Conservation (phyloP, 2,888 invertebrate species). For the Lepidochrysops patricia region DNA sequence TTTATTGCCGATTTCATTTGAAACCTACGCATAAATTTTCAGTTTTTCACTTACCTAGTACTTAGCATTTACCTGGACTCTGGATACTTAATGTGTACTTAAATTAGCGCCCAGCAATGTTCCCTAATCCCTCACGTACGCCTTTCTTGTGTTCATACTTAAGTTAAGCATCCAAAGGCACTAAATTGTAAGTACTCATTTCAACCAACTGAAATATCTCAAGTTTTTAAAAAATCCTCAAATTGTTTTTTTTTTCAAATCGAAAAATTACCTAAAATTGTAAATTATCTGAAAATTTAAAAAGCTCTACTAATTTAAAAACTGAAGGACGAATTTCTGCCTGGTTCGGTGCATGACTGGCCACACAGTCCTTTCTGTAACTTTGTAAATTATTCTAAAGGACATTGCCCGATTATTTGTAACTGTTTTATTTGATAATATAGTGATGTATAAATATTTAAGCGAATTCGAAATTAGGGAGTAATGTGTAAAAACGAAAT, state of each 20-base stretch:
- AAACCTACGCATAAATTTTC: neutral
- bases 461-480: conserved; percentile 5
- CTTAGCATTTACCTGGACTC: conserved; percentile 5
- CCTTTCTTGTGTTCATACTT: neutral
- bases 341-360: too few relatives aligned
- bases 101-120: neutral
- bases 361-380: neutral
- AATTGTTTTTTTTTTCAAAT: too few relatives aligned
- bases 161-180: neutral
- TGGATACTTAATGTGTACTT: conserved; percentile 9
- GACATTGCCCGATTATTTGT: conserved; percentile 3
- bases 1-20: neutral
- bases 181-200: too few relatives aligned
- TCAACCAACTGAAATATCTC: too few relatives aligned
- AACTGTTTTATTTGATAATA: neutral
- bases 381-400: neutral
- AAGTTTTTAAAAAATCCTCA: too few relatives aligned
- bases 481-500: conserved; percentile 10
- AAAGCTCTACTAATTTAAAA: too few relatives aligned
- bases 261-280: too few relatives aligned
- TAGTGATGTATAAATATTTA: conserved; percentile 12
- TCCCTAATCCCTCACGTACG: neutral
- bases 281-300: too few relatives aligned
- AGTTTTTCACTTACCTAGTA: neutral
- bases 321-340: neutral